phyloP scores from a whole-genome alignment of 2,797 vertebrate species.

The Peromyscus nudipes region DNA sequence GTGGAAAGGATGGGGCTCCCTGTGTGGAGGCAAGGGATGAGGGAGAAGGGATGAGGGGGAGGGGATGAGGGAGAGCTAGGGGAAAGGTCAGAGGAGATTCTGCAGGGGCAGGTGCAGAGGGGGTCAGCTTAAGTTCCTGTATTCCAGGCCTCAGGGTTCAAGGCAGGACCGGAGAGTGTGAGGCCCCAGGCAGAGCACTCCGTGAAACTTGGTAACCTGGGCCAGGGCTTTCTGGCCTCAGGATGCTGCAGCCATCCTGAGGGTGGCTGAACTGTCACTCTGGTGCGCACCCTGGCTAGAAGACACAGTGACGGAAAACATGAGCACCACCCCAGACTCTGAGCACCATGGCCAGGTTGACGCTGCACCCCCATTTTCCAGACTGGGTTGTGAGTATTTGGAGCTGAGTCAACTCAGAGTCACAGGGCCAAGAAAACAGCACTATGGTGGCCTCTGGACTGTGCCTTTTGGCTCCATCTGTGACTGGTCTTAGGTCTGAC shows the following conservation, averaged over 20 bases:
- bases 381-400: neutral
- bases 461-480: neutral
- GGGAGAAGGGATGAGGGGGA: neutral
- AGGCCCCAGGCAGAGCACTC: neutral
- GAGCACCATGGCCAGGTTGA: neutral
- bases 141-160: neutral
- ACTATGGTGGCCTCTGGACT: neutral
- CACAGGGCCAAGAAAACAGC: neutral
- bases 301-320: neutral
- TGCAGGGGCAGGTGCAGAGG: neutral
- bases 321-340: neutral
- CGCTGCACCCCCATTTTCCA: neutral
- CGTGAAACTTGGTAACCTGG: neutral
- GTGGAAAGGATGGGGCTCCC: slow-evolving; percentile 76
- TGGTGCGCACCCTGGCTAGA: rapidly evolving
- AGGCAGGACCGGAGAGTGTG: too few species aligned
- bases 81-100: neutral
- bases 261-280: neutral
- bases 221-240: neutral
- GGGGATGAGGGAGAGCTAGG: too few species aligned
- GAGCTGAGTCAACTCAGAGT: neutral
- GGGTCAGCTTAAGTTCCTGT: neutral
- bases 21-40: neutral
- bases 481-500: neutral
- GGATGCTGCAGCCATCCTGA: neutral